A percentile compares a stretch with the other conserved stretches of the same genome.
Conservation (phyloP, 2,113 vertebrate species). For the Cardinalis cardinalis region DNA sequence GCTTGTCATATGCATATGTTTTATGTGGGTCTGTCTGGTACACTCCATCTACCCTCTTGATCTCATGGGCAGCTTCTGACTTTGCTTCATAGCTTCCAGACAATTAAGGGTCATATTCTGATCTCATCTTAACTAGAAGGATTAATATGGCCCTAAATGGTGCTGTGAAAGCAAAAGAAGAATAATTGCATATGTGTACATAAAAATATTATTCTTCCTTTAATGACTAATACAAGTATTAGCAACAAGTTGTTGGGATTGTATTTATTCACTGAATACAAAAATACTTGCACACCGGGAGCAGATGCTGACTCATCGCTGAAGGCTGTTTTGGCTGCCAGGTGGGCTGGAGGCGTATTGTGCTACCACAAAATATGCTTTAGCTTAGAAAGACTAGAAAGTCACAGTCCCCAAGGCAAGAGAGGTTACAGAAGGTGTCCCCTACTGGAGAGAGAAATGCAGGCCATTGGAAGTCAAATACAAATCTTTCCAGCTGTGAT, state of each 20-base stretch:
- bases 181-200: not conserved
- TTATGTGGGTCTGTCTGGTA: not conserved
- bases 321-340: conserved; percentile 47
- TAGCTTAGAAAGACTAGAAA: conserved; percentile 53
- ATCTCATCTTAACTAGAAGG: not conserved
- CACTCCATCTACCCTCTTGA: not conserved
- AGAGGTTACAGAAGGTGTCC: conserved; percentile 36
- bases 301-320: conserved; percentile 48
- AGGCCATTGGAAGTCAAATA: conserved; percentile 13
- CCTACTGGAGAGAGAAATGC: conserved; percentile 4
- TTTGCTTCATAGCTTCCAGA: not conserved
- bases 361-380: conserved; percentile 50
- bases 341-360: conserved; percentile 51
- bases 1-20: not conserved
- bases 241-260: conserved; percentile 16
- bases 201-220: conserved; percentile 11
- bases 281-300: conserved; percentile 22
- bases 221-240: conserved; percentile 27
- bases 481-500: conserved; percentile 38
- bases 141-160: not conserved
- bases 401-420: conserved; percentile 48
- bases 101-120: not conserved
- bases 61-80: not conserved
- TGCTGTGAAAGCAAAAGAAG: not conserved
- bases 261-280: conserved; percentile 48